Base-by-base conservation (phyloP, 1,140 invertebrate genomes). In the Drosophila kohkoa region DNA sequence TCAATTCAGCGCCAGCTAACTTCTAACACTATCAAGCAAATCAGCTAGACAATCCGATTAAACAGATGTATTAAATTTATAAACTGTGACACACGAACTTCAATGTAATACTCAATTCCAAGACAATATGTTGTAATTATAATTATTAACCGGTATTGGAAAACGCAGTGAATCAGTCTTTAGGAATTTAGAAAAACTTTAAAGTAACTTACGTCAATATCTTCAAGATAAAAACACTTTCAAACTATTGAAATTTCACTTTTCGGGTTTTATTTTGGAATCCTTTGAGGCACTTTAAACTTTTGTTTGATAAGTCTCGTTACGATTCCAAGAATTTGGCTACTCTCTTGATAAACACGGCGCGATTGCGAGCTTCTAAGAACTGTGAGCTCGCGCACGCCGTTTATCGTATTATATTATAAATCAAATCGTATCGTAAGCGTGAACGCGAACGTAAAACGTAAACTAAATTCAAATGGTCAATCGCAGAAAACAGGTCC, bases 401-500 rank as follows among this genome's bases (percentile, higher is more conserved):
- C 10, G 13, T 5, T 25, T 57, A 48, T 16, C 13, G 32, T 48
- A 43, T 69, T 66, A 43, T 51, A 63, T 70, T 58, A 57, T 30
- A 13, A 32, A 46, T 60, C 5, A 49, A 35, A 16, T 55, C 5
- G 11, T 15, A 28, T 67, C n/a, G 41, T 6, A 43, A 51, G 8
- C 35, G 20, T 25, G 20, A 25, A 25, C 20, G 20, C 20, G 20
- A 25, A 25, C 20, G 20, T 25, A 25, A 25, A 25, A 25, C 20
- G n/a, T 35, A 8, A 10, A 57, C 7, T 48, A 49, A 63, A 11
- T 5, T 20, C 38, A 13, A 32, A 60, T 32, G 7, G 5, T 8
- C 43, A 51, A 7, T 32, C 7, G 43, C 59, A 52, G 0, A 25
- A 51, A 83, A 79, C 73, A 38, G 75, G 60, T 86, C 15, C 6